These are phyloP conservation scores for Araneus ventricosus DNA, from an alignment of 1,140 invertebrate genomes.

Conservation along the genomic window DNA sequence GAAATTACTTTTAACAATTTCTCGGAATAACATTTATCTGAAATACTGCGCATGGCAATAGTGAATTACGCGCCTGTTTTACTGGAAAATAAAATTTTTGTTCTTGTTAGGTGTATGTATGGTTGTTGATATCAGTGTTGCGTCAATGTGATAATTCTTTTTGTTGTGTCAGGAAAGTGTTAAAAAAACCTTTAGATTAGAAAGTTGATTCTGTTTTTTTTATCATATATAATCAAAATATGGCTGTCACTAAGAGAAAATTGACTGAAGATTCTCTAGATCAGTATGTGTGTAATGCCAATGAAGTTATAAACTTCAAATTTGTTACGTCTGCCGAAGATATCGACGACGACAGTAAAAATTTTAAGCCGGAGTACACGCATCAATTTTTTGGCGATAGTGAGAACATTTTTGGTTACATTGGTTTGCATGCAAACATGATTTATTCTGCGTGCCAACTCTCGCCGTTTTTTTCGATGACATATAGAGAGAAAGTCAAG, in stretches of 20 bases:
- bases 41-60: neutral
- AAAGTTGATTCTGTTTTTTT: neutral
- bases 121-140: neutral
- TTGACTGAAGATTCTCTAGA: slow-evolving; percentile 47
- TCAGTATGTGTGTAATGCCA: slow-evolving; percentile 70
- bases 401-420: slow-evolving; percentile 96
- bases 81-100: neutral
- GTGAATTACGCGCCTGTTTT: slow-evolving; percentile 9
- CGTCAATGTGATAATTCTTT: neutral
- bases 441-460: slow-evolving; percentile 91
- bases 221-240: neutral
- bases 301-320: slow-evolving; percentile 76
- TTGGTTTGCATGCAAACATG: slow-evolving; percentile 88
- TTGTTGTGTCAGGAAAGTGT: neutral
- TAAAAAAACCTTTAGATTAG: neutral
- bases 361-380: slow-evolving; percentile 92
- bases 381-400: slow-evolving; percentile 96
- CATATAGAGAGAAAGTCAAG: slow-evolving; percentile 84
- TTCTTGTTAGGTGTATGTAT: neutral
- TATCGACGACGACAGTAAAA: slow-evolving; percentile 85
- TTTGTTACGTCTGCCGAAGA: slow-evolving; percentile 85
- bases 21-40: too few relatives aligned
- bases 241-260: slow-evolving; percentile 60
- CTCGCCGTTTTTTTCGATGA: slow-evolving; percentile 86
- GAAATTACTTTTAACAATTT: too few relatives aligned